Conservation (phyloP, 2,888 invertebrate genomes). For the Lasioglossum villosulum region DNA sequence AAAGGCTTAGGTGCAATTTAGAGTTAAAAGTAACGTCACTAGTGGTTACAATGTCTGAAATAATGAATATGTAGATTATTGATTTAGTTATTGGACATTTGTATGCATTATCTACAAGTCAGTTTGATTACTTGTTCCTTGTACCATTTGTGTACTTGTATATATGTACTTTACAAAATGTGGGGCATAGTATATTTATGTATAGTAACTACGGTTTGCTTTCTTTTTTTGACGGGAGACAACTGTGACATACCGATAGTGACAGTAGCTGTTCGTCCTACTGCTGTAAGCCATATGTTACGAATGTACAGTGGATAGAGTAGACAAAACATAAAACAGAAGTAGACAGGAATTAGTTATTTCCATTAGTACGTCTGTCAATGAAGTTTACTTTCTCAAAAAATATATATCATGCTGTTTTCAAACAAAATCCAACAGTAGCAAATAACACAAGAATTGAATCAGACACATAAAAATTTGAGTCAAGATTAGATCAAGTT, state of each 20-base stretch:
- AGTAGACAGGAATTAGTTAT: neutral
- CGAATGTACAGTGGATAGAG: neutral
- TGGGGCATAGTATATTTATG: neutral
- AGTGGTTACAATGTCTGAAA: neutral
- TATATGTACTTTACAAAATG: neutral
- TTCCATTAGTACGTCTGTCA: neutral
- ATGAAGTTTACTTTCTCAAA: neutral
- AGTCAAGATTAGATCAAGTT: neutral
- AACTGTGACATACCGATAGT: neutral
- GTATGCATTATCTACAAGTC: neutral
- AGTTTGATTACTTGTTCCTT: neutral
- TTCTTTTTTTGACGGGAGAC: neutral
- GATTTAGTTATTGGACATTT: neutral
- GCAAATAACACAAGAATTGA: neutral
- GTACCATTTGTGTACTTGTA: neutral
- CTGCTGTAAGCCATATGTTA: neutral
- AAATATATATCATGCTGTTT: neutral
- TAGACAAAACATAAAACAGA: neutral
- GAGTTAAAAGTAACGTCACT: neutral
- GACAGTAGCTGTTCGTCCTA: neutral
- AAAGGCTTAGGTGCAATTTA: neutral
- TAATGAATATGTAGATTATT: neutral
- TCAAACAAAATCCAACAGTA: neutral
- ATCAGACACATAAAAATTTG: neutral
- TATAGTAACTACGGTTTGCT: neutral